Evolutionary conservation across 2,888 invertebrate species (phyloP), one percentile per base, ranked within the genome.

Genomic region (Tenthredo scrophulariae): DNA sequence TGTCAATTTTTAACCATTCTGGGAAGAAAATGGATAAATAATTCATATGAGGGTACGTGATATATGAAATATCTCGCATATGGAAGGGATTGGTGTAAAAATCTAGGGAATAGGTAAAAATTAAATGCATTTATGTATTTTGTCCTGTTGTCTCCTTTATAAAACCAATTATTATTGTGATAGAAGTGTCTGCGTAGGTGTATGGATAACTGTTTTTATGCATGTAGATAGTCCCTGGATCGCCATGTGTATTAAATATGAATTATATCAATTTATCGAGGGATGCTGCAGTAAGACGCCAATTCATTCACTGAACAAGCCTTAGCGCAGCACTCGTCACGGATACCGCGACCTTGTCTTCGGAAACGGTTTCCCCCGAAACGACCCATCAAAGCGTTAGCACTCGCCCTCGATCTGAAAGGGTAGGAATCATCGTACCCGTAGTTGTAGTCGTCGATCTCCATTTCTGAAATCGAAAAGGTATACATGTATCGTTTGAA

Each of bases 241-340:
- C 29, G 54, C 33, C 75, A 26, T 54, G 77, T 77, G 77, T 77
- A 6, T 29, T 0, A 3, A 46, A 46, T 46, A 13, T 46, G 3
- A 46, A 46, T 46, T 46, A 46, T 3, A 46, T 15, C 3, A 13
- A 15, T 46, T 46, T 46, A 46, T 46, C 46, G 46, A 46, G 46
- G 46, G 46, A 13, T 46, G 46, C 13, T 46, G 86, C 94, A 94
- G 85, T 94, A 94, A 86, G 90, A 91, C 50, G 86, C 86, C 84
- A 94, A 86, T 88, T 94, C 94, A 22, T 88, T 87, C 40, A 91
- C 87, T 33, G 92, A 89, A 88, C 94, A 94, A 0, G 92, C 85
- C 85, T 94, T 94, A 50, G 89, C 86, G 87, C 94, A 94, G 88
- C 94, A 94, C 86, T 94, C 94, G 86, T 94, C 94, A 86, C 92